Conservation (phyloP, 35 echinoderm and acorn worm species). For the Diadema setosum region DNA sequence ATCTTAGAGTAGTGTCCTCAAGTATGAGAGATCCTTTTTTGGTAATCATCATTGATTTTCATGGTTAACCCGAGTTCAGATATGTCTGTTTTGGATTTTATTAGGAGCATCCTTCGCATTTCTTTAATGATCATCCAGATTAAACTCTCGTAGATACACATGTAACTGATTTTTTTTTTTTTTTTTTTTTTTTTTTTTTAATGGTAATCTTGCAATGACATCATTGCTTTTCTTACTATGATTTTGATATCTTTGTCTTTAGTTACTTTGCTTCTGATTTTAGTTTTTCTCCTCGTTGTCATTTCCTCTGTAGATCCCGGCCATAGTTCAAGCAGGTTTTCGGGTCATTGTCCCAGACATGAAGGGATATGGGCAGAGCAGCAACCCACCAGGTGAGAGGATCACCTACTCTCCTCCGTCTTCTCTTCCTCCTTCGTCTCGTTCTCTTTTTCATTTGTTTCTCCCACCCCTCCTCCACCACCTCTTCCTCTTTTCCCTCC, state of each 20-base stretch:
- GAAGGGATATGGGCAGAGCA: conserved; percentile 89
- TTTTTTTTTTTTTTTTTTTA: background rate
- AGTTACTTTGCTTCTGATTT: too few species aligned
- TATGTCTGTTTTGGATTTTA: too few species aligned
- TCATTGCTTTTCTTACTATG: too few species aligned
- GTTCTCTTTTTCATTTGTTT: background rate
- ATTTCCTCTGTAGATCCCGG: conserved; percentile 69
- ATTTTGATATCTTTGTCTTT: too few species aligned
- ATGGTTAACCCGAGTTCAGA: too few species aligned
- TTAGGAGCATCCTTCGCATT: too few species aligned
- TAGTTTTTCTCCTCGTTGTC: background rate
- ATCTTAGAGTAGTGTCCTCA: too few species aligned
- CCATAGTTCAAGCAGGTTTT: conserved; percentile 74
- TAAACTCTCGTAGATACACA: background rate
- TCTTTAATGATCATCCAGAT: too few species aligned
- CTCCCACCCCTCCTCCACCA: background rate
- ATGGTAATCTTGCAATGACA: too few species aligned
- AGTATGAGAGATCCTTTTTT: too few species aligned
- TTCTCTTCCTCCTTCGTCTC: background rate
- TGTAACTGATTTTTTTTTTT: background rate
- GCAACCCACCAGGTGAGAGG: conserved; percentile 62
- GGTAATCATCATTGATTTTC: too few species aligned
- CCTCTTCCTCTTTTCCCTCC: background rate
- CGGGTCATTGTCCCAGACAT: conserved; percentile 84
- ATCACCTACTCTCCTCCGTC: background rate